Evolutionary conservation across 2,888 invertebrate genomes (phyloP), one percentile per base, ranked within the genome.

Genomic region (Limnephilus auricula): DNA sequence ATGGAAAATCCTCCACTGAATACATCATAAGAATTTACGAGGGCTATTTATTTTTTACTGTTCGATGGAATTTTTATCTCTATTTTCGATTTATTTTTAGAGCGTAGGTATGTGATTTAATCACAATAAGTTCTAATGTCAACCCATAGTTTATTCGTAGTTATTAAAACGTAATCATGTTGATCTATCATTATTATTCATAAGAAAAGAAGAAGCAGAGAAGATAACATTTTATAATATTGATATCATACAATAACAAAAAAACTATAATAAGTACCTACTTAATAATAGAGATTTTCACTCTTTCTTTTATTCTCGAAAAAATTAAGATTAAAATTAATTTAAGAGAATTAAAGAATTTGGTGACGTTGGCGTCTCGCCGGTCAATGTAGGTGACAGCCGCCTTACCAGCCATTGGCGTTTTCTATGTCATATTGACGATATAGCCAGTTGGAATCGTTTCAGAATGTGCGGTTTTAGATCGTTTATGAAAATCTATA

Each of bases 1-100:
- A 85, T 85, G 40, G 40, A 85, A 85, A 85, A n/a, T 82, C 40
- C 45, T 85, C 45, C 18, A 82, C 82, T 34, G 82, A 82, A 82
- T 82, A 65, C 65, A 65, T n/a, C 65, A 65, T 65, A 65, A 25
- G n/a, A 65, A 65, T 65, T 65, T 65, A 65, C n/a, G 65, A 65
- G 65, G 9, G 65, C 65, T 65, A 65, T 65, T 65, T 65, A 65
- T 65, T 50, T 65, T 65, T 65, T 65, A 65, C 65, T n/a, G 65
- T 65, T 65, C 9, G 25, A 25, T 65, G 65, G 65, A 25, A 65
- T 25, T 65, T 65, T 65, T 65, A 65, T 65, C 65, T 65, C 25
- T 25, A 9, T 25, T 65, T 25, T 65, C 9, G 25, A 25, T 65
- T 25, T 65, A 65, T 65, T 65, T 65, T 65, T 25, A 6, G 0